phyloP scores from a whole-genome alignment of 2,113 vertebrate species.

The Sialia sialis region DNA sequence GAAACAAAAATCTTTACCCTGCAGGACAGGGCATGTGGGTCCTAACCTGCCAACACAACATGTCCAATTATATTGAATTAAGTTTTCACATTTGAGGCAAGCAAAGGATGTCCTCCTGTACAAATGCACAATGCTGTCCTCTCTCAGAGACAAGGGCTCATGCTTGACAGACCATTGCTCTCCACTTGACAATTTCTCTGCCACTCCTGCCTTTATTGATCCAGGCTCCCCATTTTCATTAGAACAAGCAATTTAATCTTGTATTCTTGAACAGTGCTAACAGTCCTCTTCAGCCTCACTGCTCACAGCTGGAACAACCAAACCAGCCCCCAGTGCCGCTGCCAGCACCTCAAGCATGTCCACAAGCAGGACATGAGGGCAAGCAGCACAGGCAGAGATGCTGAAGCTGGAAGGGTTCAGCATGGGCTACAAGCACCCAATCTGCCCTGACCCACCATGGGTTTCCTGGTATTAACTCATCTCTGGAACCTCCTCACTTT shows the following conservation, averaged over 20 bases:
- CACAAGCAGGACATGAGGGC: accelerated
- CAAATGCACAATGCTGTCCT: neutral
- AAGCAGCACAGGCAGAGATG: accelerated
- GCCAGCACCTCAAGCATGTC: neutral
- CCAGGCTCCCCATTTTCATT: neutral
- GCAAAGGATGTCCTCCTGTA: accelerated
- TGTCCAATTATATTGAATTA: neutral
- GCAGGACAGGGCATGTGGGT: accelerated
- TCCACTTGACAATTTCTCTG: neutral
- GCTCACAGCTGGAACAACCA: neutral
- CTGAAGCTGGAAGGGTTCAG: neutral
- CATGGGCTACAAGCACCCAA: accelerated
- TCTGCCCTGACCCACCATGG: neutral
- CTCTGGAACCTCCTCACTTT: neutral
- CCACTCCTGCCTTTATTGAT: neutral
- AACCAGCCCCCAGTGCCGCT: neutral
- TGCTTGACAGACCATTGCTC: neutral
- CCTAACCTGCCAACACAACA: neutral
- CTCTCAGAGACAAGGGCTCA: neutral
- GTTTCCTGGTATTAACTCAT: neutral
- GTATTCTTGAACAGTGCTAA: neutral
- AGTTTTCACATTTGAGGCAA: neutral
- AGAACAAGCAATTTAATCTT: neutral
- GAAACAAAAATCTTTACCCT: neutral
- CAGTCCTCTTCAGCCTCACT: neutral